A percentile compares a stretch with the other conserved stretches of the same genome.
These are phyloP conservation scores for Scopus umbretta DNA, from an alignment of 2,113 vertebrate species.

Conservation along the genomic window DNA sequence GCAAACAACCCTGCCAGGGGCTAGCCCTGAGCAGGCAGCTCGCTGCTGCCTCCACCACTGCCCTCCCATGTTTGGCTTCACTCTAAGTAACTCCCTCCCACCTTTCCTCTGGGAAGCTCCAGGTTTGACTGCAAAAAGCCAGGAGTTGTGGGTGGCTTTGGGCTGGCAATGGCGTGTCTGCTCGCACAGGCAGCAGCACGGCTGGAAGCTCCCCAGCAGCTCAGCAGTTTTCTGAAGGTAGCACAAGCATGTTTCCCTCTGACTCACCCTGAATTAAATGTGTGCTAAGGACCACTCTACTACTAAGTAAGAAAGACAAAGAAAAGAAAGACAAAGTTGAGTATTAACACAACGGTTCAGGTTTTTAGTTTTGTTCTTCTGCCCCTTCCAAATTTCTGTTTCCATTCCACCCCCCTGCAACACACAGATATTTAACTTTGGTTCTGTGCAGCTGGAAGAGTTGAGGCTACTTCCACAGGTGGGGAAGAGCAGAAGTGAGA, in stretches of 20 bases:
- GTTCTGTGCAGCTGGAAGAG: background rate
- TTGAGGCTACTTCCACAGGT: background rate
- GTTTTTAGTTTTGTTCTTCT: background rate
- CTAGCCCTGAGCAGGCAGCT: background rate
- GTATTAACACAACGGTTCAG: background rate
- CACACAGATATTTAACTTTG: background rate
- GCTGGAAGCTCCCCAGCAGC: background rate
- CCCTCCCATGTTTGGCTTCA: background rate
- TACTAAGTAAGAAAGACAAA: accelerated
- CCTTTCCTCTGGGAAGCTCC: background rate
- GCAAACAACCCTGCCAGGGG: background rate
- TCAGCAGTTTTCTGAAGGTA: background rate
- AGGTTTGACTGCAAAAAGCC: background rate
- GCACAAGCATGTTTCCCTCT: background rate
- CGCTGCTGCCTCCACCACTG: background rate
- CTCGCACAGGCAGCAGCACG: accelerated
- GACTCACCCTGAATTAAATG: background rate
- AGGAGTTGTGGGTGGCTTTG: background rate
- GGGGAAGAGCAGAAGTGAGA: background rate
- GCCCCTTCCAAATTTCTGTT: background rate
- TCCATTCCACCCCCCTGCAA: background rate
- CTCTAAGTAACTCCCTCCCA: background rate
- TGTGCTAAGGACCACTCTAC: background rate
- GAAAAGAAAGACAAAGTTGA: accelerated
- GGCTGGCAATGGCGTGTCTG: background rate